phyloP scores from a whole-genome alignment of 2,888 invertebrate genomes.

The Lucinisca nassula region DNA sequence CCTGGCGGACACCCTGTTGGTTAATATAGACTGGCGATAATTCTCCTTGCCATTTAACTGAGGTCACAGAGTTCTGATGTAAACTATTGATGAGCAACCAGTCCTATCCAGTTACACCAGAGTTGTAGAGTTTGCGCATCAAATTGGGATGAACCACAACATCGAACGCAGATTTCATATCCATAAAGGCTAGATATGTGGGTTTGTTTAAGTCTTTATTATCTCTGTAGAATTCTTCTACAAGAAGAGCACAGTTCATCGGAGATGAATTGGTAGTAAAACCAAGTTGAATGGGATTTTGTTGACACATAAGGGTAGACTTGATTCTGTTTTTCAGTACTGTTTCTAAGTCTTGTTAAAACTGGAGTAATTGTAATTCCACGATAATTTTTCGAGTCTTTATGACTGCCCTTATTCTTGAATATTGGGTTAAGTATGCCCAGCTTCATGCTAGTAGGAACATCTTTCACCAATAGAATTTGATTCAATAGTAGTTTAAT shows the following conservation, averaged over 20 bases:
- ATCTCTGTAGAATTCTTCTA: neutral
- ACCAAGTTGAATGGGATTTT: neutral
- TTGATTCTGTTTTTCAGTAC: neutral
- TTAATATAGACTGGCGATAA: neutral
- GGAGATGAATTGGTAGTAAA: no score
- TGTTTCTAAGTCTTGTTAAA: conserved; percentile 1
- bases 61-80: neutral
- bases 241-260: conserved; percentile 5
- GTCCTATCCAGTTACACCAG: neutral
- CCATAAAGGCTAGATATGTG: neutral
- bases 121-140: neutral
- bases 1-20: conserved; percentile 21
- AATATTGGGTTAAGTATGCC: conserved; percentile 10
- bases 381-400: neutral
- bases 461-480: neutral
- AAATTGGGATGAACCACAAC: conserved; percentile 8
- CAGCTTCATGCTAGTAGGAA: neutral
- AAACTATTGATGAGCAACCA: neutral
- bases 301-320: neutral
- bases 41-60: neutral
- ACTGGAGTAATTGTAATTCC: conserved; percentile 10
- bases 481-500: no score
- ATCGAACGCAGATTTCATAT: neutral
- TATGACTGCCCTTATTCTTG: neutral
- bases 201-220: neutral